Percentiles rank a stretch among this genome's conserved stretches.
These are phyloP conservation scores for Daubentonia madagascariensis DNA, from an alignment of 2,113 vertebrate genomes.

Conservation along the genomic window DNA sequence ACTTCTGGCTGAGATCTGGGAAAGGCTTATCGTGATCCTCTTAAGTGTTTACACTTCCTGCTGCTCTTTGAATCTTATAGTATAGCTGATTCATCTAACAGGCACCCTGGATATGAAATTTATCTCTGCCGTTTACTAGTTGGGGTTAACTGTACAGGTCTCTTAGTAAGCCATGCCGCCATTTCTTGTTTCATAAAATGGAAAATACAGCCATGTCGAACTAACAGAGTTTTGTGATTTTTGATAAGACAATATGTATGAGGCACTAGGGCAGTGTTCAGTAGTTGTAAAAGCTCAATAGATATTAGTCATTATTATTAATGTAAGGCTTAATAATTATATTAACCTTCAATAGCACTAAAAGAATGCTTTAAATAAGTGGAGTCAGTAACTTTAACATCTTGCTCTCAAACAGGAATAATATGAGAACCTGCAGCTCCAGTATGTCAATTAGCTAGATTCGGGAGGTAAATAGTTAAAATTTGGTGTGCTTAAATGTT, in stretches of 20 bases:
- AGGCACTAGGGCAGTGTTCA: neutral
- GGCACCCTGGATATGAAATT: neutral
- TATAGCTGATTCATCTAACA: neutral
- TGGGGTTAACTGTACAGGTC: neutral
- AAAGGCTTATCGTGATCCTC: neutral
- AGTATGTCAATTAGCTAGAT: neutral
- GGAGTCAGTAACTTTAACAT: neutral
- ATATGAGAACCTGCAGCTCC: neutral
- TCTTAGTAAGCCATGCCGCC: neutral
- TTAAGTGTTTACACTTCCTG: neutral
- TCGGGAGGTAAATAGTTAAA: neutral
- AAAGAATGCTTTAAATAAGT: neutral
- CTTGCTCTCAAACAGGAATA: neutral
- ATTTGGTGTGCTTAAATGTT: neutral
- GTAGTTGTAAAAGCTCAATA: neutral
- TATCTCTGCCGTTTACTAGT: neutral
- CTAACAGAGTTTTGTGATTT: neutral
- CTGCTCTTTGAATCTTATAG: neutral
- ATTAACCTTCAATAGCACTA: neutral
- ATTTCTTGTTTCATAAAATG: neutral
- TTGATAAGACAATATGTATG: neutral
- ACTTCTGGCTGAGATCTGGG: neutral
- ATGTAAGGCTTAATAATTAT: neutral
- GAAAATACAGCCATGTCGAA: neutral
- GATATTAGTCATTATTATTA: neutral